A percentile compares a stretch with the other conserved stretches of the same genome.
phyloP scores from a whole-genome alignment of 1,140 invertebrate species.

The Macrotrachela quadricornifera region DNA sequence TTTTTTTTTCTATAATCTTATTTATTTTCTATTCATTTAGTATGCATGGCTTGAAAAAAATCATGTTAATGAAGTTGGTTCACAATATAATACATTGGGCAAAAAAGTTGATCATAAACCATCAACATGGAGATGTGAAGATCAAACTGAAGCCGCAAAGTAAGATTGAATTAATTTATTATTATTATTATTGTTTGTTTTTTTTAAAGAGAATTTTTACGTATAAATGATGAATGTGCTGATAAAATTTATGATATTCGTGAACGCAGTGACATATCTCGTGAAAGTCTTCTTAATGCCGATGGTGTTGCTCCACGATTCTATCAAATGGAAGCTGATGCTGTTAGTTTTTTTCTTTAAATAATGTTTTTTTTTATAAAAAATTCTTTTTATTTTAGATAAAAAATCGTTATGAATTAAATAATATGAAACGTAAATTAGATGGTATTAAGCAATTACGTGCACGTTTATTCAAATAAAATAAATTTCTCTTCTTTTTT shows the following conservation, averaged over 20 bases:
- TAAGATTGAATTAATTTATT: not conserved
- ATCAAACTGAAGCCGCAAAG: slow-evolving; percentile 8
- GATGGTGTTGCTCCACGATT: slow-evolving; percentile 6
- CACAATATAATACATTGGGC: slow-evolving; percentile 2
- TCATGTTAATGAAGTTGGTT: slow-evolving; percentile 8
- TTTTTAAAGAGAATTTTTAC: slow-evolving; percentile 3
- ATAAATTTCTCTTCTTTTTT: not conserved
- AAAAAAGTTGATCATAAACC: slow-evolving; percentile 6
- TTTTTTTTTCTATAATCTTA: too few species aligned
- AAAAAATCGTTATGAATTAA: slow-evolving; percentile 8
- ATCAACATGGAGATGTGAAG: slow-evolving; percentile 8
- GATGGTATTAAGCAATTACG: slow-evolving; percentile 7
- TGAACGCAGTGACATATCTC: slow-evolving; percentile 2
- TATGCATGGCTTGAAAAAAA: slow-evolving; percentile 8
- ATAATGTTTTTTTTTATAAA: not conserved
- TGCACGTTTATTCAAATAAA: slow-evolving; percentile 1
- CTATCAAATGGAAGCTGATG: slow-evolving; percentile 4
- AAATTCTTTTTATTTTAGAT: not conserved
- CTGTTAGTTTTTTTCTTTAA: not conserved
- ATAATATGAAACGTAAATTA: slow-evolving; percentile 7
- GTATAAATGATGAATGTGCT: slow-evolving; percentile 9
- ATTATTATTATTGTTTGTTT: not conserved
- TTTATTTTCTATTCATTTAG: not conserved
- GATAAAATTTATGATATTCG: slow-evolving; percentile 9
- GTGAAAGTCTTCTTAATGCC: slow-evolving; percentile 2